phyloP scores from a whole-genome alignment of 2,888 invertebrate species.

The Cyclophora punctaria region DNA sequence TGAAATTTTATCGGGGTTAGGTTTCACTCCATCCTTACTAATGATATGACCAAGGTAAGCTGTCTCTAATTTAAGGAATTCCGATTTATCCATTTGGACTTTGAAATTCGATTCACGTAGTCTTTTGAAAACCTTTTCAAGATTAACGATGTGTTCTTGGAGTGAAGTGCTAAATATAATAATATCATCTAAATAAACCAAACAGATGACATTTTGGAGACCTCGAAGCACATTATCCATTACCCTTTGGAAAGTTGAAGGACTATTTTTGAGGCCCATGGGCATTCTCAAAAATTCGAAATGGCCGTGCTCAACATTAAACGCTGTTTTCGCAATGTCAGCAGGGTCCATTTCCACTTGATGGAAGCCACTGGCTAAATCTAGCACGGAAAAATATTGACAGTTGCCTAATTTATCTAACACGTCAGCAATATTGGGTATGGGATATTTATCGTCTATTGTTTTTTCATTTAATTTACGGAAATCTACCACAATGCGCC shows the following conservation, averaged over 20 bases:
- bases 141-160: slow-evolving; percentile 2
- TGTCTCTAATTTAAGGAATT: too few species aligned
- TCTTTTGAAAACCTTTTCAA: slow-evolving; percentile 20
- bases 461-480: not conserved
- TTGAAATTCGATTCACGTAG: slow-evolving; percentile 21
- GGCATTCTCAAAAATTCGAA: slow-evolving; percentile 26
- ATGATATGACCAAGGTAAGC: too few species aligned
- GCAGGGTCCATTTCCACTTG: not conserved
- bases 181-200: slow-evolving; percentile 31
- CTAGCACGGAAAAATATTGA: not conserved
- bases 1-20: too few species aligned
- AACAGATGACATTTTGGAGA: slow-evolving; percentile 4
- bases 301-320: slow-evolving; percentile 22
- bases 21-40: too few species aligned
- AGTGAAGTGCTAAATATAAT: slow-evolving; percentile 21
- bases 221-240: too few species aligned
- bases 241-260: too few species aligned
- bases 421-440: not conserved
- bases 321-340: slow-evolving; percentile 18
- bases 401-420: not conserved
- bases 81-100: slow-evolving; percentile 1
- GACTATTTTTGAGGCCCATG: slow-evolving; percentile 8
- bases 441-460: not conserved
- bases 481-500: too few species aligned
- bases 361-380: not conserved